These are phyloP conservation scores for Caenorhabditis macrosperma DNA, from an alignment of 2,888 invertebrate genomes.

Conservation along the genomic window DNA sequence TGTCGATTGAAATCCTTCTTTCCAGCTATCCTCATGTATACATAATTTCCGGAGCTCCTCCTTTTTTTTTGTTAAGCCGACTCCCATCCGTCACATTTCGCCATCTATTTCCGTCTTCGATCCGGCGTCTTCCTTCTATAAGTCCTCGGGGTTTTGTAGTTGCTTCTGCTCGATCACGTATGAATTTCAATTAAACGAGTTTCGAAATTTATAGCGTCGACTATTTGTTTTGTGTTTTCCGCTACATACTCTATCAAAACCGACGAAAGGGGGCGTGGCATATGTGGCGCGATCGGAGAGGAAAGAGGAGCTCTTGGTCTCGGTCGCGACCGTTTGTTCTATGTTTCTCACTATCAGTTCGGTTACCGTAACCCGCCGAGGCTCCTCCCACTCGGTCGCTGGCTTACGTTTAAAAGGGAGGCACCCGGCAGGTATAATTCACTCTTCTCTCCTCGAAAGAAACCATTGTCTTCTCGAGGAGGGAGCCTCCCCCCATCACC, in stretches of 20 bases:
- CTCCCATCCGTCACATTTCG: constrained; percentile 1
- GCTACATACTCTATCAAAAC: not conserved
- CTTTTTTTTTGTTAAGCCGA: constrained; percentile 1
- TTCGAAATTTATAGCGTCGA: not conserved
- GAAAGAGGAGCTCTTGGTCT: not conserved
- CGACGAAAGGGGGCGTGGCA: constrained; percentile 13
- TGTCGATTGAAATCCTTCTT: not conserved
- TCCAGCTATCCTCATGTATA: not conserved
- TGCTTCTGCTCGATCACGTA: not conserved
- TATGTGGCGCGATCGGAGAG: constrained; percentile 1
- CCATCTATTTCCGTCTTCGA: not conserved
- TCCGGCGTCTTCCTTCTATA: not conserved
- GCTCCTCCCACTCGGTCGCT: not conserved
- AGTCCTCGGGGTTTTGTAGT: not conserved
- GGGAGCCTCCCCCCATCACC: too few species aligned
- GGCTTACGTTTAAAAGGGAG: too few species aligned
- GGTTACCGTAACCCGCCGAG: not conserved
- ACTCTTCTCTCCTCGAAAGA: too few species aligned
- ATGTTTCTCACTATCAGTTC: not conserved
- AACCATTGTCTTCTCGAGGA: too few species aligned
- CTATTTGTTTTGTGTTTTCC: not conserved
- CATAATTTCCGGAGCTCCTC: constrained; percentile 9
- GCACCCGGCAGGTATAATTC: too few species aligned
- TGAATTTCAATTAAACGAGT: not conserved
- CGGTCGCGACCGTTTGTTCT: not conserved